Percentiles rank a stretch among this genome's conserved stretches.
Evolutionary conservation across 2,113 vertebrate genomes (phyloP).

Genomic region (Aldabrachelys gigantea): DNA sequence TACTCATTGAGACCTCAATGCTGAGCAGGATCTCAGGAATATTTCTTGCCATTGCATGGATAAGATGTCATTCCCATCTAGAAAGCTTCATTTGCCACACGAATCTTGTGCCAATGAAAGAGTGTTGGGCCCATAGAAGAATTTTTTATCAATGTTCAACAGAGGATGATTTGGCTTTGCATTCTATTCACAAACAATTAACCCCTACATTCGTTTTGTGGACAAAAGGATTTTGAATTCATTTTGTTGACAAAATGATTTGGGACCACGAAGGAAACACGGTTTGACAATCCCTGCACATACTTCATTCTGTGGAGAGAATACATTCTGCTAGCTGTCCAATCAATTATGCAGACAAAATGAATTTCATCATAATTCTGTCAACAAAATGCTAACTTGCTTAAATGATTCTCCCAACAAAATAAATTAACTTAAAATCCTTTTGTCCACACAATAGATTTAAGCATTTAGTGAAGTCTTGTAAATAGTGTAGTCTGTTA

Average conservation of each 20-base stretch:
- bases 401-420: conserved; percentile 77
- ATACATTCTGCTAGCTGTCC: conserved; percentile 66
- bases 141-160: conserved; percentile 66
- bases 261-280: conserved; percentile 45
- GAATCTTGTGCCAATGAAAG: background rate
- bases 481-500: conserved; percentile 72
- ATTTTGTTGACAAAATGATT: conserved; percentile 71
- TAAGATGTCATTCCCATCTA: background rate
- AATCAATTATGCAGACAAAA: conserved; percentile 77
- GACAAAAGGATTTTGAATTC: conserved; percentile 66
- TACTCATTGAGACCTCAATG: background rate
- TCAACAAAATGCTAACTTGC: conserved; percentile 80
- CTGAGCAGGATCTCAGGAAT: background rate
- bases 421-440: conserved; percentile 82
- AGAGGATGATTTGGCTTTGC: conserved; percentile 59
- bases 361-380: conserved; percentile 79
- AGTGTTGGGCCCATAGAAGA: background rate
- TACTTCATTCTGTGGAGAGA: conserved; percentile 56
- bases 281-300: conserved; percentile 68
- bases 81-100: background rate
- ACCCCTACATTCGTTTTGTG: conserved; percentile 56
- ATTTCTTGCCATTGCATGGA: background rate
- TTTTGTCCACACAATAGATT: conserved; percentile 76
- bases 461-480: conserved; percentile 75
- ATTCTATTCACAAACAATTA: conserved; percentile 65